Conservation (phyloP, 2,888 invertebrate species). For the Labia minor region DNA sequence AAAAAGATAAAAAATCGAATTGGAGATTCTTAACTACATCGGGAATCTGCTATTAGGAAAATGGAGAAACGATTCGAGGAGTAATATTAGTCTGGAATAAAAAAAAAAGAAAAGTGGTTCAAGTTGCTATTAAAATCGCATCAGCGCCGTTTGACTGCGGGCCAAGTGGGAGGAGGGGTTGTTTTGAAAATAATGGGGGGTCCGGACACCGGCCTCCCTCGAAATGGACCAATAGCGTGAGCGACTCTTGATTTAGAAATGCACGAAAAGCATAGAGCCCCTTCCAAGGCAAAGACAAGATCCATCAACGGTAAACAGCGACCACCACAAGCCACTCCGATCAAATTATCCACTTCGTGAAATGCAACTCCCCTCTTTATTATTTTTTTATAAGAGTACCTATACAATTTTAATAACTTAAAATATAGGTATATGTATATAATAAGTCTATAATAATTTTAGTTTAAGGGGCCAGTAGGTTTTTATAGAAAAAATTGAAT, state of each 20-base stretch:
- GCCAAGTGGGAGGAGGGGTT: background rate
- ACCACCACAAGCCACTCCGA: too few relatives aligned
- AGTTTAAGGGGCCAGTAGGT: too few relatives aligned
- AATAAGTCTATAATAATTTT: too few relatives aligned
- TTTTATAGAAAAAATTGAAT: too few relatives aligned
- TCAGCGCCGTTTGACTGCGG: background rate
- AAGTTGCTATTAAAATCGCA: background rate
- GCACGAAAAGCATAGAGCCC: background rate
- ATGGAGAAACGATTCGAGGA: background rate
- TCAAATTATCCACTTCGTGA: too few relatives aligned
- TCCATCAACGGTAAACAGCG: too few relatives aligned
- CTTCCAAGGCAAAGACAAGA: too few relatives aligned
- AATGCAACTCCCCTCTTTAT: too few relatives aligned
- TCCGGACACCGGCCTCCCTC: background rate
- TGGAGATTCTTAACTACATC: background rate
- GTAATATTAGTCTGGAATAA: background rate
- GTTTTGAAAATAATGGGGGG: background rate
- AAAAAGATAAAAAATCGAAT: background rate
- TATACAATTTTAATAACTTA: too few relatives aligned
- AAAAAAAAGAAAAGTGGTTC: background rate
- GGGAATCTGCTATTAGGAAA: background rate
- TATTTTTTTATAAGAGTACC: too few relatives aligned
- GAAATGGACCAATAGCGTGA: background rate
- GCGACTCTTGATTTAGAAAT: background rate
- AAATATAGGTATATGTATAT: too few relatives aligned